A percentile compares a stretch with the other conserved stretches of the same genome.
Conservation (phyloP, 2,888 invertebrate genomes). For the Troides aeacus region DNA sequence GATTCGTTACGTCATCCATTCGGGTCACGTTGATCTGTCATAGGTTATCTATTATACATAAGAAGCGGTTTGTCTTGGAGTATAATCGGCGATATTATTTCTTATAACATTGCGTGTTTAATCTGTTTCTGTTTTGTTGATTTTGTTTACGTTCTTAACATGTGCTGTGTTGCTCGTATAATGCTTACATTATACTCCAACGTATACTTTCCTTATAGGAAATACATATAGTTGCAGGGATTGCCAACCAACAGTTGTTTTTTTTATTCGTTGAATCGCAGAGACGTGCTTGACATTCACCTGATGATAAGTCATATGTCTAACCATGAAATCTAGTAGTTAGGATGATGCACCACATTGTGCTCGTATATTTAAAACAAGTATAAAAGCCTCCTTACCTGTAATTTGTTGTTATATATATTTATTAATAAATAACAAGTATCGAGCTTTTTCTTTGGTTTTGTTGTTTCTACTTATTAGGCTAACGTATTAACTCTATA, state of each 20-base stretch:
- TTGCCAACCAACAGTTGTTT: background rate
- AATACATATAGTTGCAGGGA: background rate
- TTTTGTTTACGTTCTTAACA: background rate
- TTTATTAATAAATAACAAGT: too few relatives aligned
- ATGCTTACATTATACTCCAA: background rate
- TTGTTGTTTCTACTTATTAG: too few relatives aligned
- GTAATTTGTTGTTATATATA: too few relatives aligned
- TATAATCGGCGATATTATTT: constrained; percentile 12
- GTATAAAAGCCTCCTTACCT: too few relatives aligned
- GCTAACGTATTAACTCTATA: too few relatives aligned
- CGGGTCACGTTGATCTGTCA: constrained; percentile 12
- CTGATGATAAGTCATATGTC: too few relatives aligned
- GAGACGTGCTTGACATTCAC: too few relatives aligned
- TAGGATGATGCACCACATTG: too few relatives aligned
- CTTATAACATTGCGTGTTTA: constrained; percentile 2
- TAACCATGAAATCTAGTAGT: too few relatives aligned
- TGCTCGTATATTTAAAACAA: too few relatives aligned
- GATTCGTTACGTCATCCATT: constrained; percentile 16
- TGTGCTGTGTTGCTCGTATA: background rate
- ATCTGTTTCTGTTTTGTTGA: constrained; percentile 6
- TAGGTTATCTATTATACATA: constrained; percentile 26
- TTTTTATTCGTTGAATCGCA: too few relatives aligned
- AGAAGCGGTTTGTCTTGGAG: constrained; percentile 19
- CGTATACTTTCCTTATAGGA: background rate
- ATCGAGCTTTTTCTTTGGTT: too few relatives aligned